Percentiles rank a stretch among this genome's conserved stretches.
phyloP scores from a whole-genome alignment of 2,797 vertebrate genomes.

The Brachyrhaphis roseni region DNA sequence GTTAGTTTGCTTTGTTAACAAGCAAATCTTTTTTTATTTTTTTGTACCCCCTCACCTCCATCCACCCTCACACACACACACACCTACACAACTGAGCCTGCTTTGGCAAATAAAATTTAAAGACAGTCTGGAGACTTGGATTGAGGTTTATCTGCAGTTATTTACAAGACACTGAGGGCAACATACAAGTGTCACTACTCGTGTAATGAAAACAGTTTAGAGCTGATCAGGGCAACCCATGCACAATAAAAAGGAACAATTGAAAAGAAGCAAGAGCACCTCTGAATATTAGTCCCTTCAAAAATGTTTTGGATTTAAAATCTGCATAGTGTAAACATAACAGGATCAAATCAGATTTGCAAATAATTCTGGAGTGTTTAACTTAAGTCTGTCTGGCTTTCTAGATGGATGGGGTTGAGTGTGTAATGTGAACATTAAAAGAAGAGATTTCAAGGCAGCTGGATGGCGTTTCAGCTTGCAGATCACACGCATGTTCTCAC shows the following conservation, averaged over 20 bases:
- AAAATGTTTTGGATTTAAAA: not conserved
- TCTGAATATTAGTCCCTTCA: not conserved
- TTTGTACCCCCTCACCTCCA: too few species aligned
- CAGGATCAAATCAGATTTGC: constrained; percentile 32
- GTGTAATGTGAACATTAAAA: constrained; percentile 18
- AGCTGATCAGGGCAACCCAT: not conserved
- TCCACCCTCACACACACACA: too few species aligned
- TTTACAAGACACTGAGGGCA: not conserved
- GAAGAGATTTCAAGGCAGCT: constrained; percentile 17
- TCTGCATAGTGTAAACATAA: not conserved
- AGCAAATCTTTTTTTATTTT: not conserved
- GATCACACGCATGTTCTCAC: constrained; percentile 25
- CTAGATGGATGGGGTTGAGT: constrained; percentile 21
- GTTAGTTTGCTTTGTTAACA: not conserved
- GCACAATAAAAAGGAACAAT: not conserved
- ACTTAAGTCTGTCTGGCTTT: constrained; percentile 42
- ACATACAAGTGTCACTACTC: not conserved
- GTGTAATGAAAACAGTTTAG: not conserved
- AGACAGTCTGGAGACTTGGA: not conserved
- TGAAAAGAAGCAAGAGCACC: not conserved
- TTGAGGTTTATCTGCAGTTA: not conserved
- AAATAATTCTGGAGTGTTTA: constrained; percentile 42
- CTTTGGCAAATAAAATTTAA: not conserved
- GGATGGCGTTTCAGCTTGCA: not conserved
- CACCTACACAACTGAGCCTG: not conserved